Evolutionary conservation across 2,888 invertebrate genomes (phyloP).

Genomic region (Tetramorium bicarinatum): DNA sequence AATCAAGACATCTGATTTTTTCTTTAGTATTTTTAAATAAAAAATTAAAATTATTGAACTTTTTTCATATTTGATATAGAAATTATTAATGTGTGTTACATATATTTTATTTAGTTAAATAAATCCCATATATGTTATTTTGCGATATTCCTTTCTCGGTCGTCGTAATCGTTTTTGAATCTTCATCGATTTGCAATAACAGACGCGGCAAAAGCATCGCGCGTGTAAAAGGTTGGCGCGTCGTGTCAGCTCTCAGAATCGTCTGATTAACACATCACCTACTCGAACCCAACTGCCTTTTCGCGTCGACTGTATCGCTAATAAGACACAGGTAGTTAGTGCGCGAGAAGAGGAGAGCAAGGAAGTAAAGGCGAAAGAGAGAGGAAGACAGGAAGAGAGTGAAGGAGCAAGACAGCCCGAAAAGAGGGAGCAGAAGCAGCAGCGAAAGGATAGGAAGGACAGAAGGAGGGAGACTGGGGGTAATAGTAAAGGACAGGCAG

Average conservation of each 20-base stretch:
- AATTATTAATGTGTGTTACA: neutral
- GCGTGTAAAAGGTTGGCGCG: slow-evolving; percentile 18
- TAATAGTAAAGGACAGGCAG: slow-evolving; percentile 26
- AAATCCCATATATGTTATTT: neutral
- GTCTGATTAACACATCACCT: slow-evolving; percentile 82
- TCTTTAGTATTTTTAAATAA: neutral
- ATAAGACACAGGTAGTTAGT: slow-evolving; percentile 86
- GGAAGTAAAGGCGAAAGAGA: slow-evolving; percentile 55
- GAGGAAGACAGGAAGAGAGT: slow-evolving; percentile 51
- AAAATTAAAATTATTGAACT: neutral
- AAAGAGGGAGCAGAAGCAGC: neutral
- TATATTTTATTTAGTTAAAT: neutral
- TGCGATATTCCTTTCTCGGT: neutral
- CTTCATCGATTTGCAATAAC: neutral
- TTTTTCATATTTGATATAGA: neutral
- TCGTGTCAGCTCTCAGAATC: slow-evolving; percentile 59
- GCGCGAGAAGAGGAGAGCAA: slow-evolving; percentile 71
- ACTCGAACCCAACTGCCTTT: slow-evolving; percentile 81
- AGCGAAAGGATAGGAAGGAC: slow-evolving; percentile 43
- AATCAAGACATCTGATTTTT: neutral
- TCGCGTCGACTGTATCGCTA: slow-evolving; percentile 85
- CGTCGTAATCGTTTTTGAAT: neutral
- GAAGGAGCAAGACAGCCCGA: neutral
- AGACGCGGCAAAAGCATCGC: slow-evolving; percentile 21
- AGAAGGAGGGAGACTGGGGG: slow-evolving; percentile 34